Conservation (phyloP, 2,113 vertebrate species). For the Strix uralensis region DNA sequence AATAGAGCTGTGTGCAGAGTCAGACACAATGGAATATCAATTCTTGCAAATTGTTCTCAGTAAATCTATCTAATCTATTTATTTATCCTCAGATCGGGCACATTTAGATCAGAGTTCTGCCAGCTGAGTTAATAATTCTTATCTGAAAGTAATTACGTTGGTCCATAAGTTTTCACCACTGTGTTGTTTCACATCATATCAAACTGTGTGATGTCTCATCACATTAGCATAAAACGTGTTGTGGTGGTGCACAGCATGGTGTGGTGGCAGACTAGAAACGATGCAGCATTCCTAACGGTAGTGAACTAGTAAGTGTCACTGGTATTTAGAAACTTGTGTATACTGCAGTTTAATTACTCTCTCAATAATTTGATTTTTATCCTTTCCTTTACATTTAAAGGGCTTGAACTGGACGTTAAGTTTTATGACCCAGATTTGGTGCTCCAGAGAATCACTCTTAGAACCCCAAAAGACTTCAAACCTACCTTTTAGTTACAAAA, state of each 20-base stretch:
- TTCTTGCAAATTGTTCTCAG: conserved; percentile 35
- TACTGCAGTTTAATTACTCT: background rate
- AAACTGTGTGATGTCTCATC: conserved; percentile 47
- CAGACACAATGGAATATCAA: conserved; percentile 20
- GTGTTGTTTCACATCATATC: conserved; percentile 55
- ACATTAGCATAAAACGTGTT: conserved; percentile 32
- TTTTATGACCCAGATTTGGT: conserved; percentile 56
- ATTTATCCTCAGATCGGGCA: conserved; percentile 56
- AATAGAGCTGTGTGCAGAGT: background rate
- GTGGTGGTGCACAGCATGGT: conserved; percentile 33
- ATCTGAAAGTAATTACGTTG: conserved; percentile 43
- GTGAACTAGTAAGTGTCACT: conserved; percentile 17
- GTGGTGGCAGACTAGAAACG: conserved; percentile 13
- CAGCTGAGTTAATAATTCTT: conserved; percentile 62
- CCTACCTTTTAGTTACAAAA: conserved; percentile 65
- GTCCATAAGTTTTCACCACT: conserved; percentile 48
- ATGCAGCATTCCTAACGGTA: conserved; percentile 4
- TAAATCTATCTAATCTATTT: conserved; percentile 63
- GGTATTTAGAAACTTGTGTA: conserved; percentile 4
- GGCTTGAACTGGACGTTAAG: conserved; percentile 34
- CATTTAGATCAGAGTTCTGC: conserved; percentile 52
- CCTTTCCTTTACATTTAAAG: conserved; percentile 45
- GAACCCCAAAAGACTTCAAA: conserved; percentile 52
- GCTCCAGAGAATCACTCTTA: background rate
- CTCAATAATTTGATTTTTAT: conserved; percentile 1